Conservation (phyloP, 2,888 invertebrate genomes). For the Bellardia pandia region DNA sequence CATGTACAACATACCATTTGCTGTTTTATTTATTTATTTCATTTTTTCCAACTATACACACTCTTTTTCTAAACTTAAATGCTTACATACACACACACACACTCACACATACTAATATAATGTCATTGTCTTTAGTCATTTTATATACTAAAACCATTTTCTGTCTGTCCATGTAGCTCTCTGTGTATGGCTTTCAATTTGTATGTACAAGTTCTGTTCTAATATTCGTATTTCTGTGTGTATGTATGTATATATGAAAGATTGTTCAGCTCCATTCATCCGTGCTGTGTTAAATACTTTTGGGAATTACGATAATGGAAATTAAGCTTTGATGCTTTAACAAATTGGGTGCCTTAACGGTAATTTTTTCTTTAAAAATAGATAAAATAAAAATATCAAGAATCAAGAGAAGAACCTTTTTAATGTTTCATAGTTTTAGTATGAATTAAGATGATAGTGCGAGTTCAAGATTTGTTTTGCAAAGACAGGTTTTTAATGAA, state of each 20-base stretch:
- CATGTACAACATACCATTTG: conserved; percentile 39
- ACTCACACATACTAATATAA: not conserved
- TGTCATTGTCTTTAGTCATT: conserved; percentile 49
- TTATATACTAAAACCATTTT: conserved; percentile 53
- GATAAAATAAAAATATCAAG: conserved; percentile 1
- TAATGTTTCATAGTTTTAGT: conserved; percentile 15
- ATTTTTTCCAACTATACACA: not conserved
- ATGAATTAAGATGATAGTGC: conserved; percentile 20
- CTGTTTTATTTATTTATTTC: conserved; percentile 1
- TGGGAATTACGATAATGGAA: conserved; percentile 71
- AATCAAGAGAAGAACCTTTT: not conserved
- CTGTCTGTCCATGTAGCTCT: conserved; percentile 27
- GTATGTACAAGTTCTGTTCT: not conserved
- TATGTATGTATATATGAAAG: not conserved
- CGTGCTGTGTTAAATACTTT: conserved; percentile 72
- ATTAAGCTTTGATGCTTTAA: conserved; percentile 72
- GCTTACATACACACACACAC: not conserved
- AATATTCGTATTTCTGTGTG: not conserved
- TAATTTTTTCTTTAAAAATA: conserved; percentile 54
- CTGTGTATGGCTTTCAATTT: not conserved
- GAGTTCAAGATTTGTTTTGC: not conserved
- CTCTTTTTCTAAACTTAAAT: conserved; percentile 2
- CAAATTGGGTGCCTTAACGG: conserved; percentile 72
- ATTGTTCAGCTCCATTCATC: conserved; percentile 43
- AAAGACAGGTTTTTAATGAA: no score